These are phyloP conservation scores for Diglossa brunneiventris DNA, from an alignment of 2,113 vertebrate genomes.

Conservation along the genomic window DNA sequence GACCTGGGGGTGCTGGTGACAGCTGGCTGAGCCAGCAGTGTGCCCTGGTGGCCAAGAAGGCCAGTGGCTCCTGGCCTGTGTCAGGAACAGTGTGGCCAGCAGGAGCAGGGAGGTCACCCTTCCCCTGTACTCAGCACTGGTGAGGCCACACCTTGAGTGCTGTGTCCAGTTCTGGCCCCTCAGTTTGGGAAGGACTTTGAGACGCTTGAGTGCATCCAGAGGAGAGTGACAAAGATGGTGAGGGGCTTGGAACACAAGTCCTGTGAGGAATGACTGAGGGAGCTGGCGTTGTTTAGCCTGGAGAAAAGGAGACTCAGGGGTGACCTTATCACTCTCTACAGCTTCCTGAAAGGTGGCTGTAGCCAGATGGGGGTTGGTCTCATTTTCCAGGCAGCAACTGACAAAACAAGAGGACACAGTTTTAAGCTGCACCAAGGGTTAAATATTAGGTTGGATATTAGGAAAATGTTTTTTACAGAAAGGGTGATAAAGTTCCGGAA, in stretches of 20 bases:
- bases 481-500: not conserved
- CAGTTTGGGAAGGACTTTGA: not conserved
- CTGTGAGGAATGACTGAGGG: not conserved
- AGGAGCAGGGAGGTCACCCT: not conserved
- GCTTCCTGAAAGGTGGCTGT: accelerated
- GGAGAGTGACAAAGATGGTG: no score
- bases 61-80: accelerated
- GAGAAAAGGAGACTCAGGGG: not conserved
- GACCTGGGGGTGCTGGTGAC: not conserved
- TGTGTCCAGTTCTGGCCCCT: not conserved
- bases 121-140: accelerated
- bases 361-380: not conserved
- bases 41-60: not conserved
- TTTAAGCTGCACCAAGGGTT: accelerated
- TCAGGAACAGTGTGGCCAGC: not conserved
- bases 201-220: accelerated
- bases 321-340: not conserved
- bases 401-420: not conserved
- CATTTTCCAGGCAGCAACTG: not conserved
- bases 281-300: not conserved
- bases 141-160: accelerated
- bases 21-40: not conserved
- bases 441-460: not conserved
- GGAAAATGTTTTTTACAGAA: not conserved
- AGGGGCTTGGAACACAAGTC: not conserved